Evolutionary conservation across 2,113 vertebrate genomes (phyloP), one percentile per base, ranked within the genome.

Genomic region (Microtus montanus): DNA sequence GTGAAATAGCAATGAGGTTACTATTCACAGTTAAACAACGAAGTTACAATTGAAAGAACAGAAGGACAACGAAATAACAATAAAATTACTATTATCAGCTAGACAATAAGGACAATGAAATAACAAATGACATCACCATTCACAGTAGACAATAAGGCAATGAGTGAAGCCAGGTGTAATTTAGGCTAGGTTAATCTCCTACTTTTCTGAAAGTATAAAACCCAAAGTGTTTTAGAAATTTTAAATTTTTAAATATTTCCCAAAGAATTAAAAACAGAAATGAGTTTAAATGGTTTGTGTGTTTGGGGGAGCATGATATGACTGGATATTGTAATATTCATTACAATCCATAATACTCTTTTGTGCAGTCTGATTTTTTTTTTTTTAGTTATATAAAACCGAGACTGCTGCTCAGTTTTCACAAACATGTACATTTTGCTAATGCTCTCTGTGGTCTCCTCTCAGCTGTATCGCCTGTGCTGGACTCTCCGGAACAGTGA

Each of bases 401-500:
- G 17, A 86, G 38, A 49, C 9, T 68, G 22, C 41, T n/a, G 0
- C 10, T 11, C 28, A 33, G 3, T 20, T 20, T 2, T 26, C 71
- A 33, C 22, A 73, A 94, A 74, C 30, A 44, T 44, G 58, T 24
- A 0, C 26, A 5, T 4, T 63, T 52, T 28, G 14, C 33, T 52
- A 14, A 74, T 5, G 54, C 17, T 41, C 7, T 5, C 1, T 82
- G 7, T 93, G 33, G 19, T 83, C 66, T 54, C 26, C 41, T 13
- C 11, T 66, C 19, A 93, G 92, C 44, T 93, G 3, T 38, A 75
- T 7, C 77, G 99, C 38, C 58, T 93, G 92, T 83, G 68, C 87
- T 93, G 87, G 86, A 97, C 98, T 93, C 97, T 99, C 95, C 98
- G 99, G n/a, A 98, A 99, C 98, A 96, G 94, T 70, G 98, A 97